Evolutionary conservation across 2,888 invertebrate species (phyloP), one percentile per base, ranked within the genome.

Genomic region (Reticulitermes lucifugus): DNA sequence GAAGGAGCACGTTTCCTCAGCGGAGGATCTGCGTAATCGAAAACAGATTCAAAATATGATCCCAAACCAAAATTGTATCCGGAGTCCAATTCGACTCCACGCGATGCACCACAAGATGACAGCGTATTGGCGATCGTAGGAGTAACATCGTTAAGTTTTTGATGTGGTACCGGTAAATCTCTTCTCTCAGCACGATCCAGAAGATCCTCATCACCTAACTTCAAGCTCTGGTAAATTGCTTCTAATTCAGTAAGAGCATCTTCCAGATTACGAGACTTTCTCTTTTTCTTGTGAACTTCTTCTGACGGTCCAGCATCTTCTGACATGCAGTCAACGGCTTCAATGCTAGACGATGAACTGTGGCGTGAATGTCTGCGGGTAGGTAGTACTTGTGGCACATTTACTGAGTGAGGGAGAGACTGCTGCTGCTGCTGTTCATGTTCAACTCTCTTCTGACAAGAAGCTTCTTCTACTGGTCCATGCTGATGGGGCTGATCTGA

Each of bases 211-310:
- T 97, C 97, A 0, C 95, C 96, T 83, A 97, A 92, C n/a, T 95
- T 95, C 85, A 98, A 92, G 88, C 96, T 97, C 88, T 97, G 96
- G 89, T 97, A 96, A 89, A 98, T 97, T n/a, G 96, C 96, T 92
- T 98, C 98, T 84, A 98, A 91, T 91, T 98, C 98, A 88, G 95
- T 95, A 43, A 98, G 93, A 83, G 98, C 98, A 89, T 98, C 97
- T 89, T 97, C 97, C 70, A 97, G 92, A 90, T 97, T 97, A 25
- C 95, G 94, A 4, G 96, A 96, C 12, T 79, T 71, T 29, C 86
- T 71, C 90, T 95, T 96, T 88, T 86, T 87, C 65, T 85, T 79
- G 29, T n/a, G 10, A 21, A 46, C 46, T 41, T 83, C 81, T 55
- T 59, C 70, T 65, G 43, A 60, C 22, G 55, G 60, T 14, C 41